phyloP scores from a whole-genome alignment of 2,797 vertebrate genomes.

The Phyllotis vaccarum region DNA sequence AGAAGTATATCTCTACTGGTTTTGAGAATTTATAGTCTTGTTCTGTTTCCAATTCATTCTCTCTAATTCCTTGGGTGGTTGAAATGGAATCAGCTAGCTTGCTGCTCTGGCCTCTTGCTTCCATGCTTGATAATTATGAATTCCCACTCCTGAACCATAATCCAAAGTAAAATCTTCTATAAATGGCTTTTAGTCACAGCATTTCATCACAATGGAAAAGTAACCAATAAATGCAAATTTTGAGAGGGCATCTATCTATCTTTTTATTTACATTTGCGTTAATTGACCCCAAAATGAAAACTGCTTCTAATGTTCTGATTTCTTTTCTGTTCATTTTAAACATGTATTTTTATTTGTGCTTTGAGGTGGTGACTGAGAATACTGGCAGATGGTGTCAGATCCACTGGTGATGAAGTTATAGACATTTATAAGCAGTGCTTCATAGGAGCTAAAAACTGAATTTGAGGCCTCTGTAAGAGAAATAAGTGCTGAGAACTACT shows the following conservation, averaged over 20 bases:
- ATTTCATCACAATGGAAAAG: not conserved
- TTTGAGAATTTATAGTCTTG: not conserved
- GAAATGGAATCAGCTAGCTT: no score
- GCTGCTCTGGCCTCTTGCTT: not conserved
- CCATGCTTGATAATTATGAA: not conserved
- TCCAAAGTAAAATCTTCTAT: not conserved
- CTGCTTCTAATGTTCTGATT: not conserved
- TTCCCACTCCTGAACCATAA: not conserved
- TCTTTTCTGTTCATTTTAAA: not conserved
- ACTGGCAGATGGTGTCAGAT: not conserved
- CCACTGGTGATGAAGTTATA: not conserved
- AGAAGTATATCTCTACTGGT: not conserved
- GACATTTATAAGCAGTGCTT: not conserved
- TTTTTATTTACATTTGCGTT: not conserved
- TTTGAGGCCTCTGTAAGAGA: not conserved
- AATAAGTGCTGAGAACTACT: not conserved
- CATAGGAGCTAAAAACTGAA: not conserved
- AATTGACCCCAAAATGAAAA: slow-evolving; percentile 53
- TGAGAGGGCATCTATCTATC: not conserved
- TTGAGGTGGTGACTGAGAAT: not conserved
- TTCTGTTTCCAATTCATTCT: not conserved
- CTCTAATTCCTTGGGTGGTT: not conserved
- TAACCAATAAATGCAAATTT: not conserved
- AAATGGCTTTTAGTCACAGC: not conserved
- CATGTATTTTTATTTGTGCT: not conserved